Conservation (phyloP, 2,888 invertebrate species). For the Acrobasis suavella region DNA sequence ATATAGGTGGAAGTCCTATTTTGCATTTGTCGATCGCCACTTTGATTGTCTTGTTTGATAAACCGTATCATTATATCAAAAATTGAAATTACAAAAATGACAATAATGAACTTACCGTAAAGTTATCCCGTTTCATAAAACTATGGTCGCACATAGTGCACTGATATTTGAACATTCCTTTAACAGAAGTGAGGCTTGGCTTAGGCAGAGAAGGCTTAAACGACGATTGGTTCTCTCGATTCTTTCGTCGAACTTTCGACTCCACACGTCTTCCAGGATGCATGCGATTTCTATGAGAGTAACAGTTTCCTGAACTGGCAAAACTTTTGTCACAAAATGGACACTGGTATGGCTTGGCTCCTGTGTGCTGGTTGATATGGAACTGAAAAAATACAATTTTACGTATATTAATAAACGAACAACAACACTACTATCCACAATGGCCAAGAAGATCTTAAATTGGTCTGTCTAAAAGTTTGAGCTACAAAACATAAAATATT, state of each 20-base stretch:
- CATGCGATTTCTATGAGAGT: conserved; percentile 87
- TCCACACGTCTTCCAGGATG: conserved; percentile 81
- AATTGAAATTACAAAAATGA: too few relatives aligned
- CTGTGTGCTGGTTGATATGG: conserved; percentile 89
- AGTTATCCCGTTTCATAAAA: conserved; percentile 65
- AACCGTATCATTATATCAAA: too few relatives aligned
- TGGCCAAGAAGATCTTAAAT: too few relatives aligned
- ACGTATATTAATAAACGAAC: background rate
- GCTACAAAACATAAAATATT: too few relatives aligned
- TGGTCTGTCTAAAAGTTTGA: too few relatives aligned
- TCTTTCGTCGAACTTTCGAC: conserved; percentile 32
- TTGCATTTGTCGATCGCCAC: too few relatives aligned
- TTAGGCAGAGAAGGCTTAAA: conserved; percentile 32
- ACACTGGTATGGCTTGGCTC: conserved; percentile 87
- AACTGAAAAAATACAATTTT: conserved; percentile 72
- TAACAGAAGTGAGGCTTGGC: conserved; percentile 38
- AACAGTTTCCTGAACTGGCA: conserved; percentile 88
- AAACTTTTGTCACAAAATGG: conserved; percentile 88
- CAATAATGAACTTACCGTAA: conserved; percentile 36
- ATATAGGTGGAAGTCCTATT: too few relatives aligned
- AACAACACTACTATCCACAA: too few relatives aligned
- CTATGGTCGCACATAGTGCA: conserved; percentile 62
- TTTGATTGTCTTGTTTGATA: too few relatives aligned
- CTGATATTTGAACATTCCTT: conserved; percentile 56
- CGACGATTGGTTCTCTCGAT: conserved; percentile 28